Conservation (phyloP, 2,113 vertebrate species). For the Cinclus mexicanus region DNA sequence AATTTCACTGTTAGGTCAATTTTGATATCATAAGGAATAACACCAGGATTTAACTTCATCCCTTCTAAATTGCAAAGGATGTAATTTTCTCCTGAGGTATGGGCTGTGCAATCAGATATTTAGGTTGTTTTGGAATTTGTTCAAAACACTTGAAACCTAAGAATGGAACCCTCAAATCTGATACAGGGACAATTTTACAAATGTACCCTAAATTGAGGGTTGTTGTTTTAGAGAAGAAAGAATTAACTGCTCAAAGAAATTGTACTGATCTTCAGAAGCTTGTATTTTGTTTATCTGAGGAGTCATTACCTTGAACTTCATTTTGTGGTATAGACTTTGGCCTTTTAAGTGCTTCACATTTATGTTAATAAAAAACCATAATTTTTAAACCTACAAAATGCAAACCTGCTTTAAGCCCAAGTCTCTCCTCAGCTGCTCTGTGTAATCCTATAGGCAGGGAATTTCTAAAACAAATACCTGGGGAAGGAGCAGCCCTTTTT, state of each 20-base stretch:
- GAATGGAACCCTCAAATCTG: neutral
- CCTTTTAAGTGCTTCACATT: neutral
- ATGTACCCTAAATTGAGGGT: neutral
- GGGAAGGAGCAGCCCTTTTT: neutral
- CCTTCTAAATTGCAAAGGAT: neutral
- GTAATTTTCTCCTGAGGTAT: neutral
- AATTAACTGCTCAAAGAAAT: neutral
- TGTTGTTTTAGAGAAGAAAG: neutral
- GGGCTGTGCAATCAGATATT: neutral
- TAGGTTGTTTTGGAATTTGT: neutral
- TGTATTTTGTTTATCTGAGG: constrained; percentile 4
- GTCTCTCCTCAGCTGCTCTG: neutral
- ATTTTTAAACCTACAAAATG: constrained; percentile 4
- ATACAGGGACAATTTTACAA: neutral
- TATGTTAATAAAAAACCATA: neutral
- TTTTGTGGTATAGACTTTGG: neutral
- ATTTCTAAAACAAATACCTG: constrained; percentile 50
- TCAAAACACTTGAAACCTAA: neutral
- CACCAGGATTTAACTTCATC: neutral
- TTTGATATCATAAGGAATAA: neutral
- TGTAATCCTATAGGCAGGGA: constrained; percentile 21
- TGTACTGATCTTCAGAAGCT: neutral
- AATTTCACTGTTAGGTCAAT: neutral
- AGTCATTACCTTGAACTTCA: neutral
- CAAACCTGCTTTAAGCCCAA: neutral